Conservation (phyloP, 2,797 vertebrate genomes). For the Phalanger gymnotis region DNA sequence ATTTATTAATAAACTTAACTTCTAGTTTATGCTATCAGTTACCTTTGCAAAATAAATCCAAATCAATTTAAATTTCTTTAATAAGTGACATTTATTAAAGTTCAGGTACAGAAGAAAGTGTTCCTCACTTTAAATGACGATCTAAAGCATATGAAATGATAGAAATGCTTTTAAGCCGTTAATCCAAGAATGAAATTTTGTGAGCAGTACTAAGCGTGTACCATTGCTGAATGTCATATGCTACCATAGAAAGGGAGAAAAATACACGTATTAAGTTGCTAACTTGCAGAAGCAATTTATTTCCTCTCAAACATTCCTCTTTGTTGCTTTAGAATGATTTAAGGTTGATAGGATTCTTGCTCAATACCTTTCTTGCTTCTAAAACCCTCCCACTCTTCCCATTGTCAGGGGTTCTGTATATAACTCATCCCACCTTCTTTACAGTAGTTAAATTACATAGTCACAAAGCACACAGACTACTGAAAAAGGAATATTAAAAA, state of each 20-base stretch:
- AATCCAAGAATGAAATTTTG: neutral
- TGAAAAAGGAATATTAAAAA: neutral
- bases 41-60: neutral
- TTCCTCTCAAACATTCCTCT: neutral
- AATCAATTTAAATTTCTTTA: neutral
- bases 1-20: neutral
- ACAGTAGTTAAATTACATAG: neutral
- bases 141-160: neutral
- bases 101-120: neutral
- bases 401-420: neutral
- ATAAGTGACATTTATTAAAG: neutral
- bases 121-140: neutral
- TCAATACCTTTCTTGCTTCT: neutral
- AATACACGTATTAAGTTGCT: neutral
- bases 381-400: accelerated
- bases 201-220: neutral
- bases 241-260: neutral
- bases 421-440: slow-evolving; percentile 5
- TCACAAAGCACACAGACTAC: neutral
- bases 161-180: slow-evolving; percentile 26
- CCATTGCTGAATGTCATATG: neutral
- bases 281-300: slow-evolving; percentile 21
- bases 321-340: slow-evolving; percentile 26
- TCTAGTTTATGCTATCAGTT: neutral
- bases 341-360: neutral